Conservation (phyloP, 2,888 invertebrate genomes). For the Trichacis sp. region DNA sequence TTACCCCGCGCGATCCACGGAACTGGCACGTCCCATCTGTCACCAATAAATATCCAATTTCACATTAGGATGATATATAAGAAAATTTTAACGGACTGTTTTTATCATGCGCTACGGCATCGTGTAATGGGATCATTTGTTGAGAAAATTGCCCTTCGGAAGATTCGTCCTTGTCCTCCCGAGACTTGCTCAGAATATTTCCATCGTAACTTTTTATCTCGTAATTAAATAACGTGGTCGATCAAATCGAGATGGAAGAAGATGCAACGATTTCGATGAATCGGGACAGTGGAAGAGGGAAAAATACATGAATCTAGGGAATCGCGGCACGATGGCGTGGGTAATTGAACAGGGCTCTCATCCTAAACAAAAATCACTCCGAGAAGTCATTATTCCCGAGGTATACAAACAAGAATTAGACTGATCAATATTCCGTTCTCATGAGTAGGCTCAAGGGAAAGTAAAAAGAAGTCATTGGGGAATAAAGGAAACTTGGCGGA, state of each 20-base stretch:
- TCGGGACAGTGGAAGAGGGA: too few species aligned
- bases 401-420: slow-evolving; percentile 1
- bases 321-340: slow-evolving; percentile 4
- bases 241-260: too few species aligned
- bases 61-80: slow-evolving; percentile 67
- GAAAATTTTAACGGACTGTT: slow-evolving; percentile 63
- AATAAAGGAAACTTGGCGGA: too few species aligned
- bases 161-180: slow-evolving; percentile 52
- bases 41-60: slow-evolving; percentile 69
- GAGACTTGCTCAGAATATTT: slow-evolving; percentile 12
- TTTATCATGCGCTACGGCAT: slow-evolving; percentile 52
- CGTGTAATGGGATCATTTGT: slow-evolving; percentile 67
- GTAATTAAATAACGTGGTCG: neutral
- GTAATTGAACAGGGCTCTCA: neutral
- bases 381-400: neutral
- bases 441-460: neutral
- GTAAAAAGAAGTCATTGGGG: too few species aligned
- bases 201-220: neutral
- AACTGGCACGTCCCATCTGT: slow-evolving; percentile 66
- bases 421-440: neutral
- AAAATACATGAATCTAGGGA: too few species aligned
- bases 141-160: slow-evolving; percentile 64
- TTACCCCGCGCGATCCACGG: slow-evolving; percentile 61
- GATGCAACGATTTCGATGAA: too few species aligned
- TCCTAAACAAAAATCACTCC: slow-evolving; percentile 1